Evolutionary conservation across 2,797 vertebrate species (phyloP), one percentile per base, ranked within the genome.

Genomic region (Catamblyrhynchus diadema): DNA sequence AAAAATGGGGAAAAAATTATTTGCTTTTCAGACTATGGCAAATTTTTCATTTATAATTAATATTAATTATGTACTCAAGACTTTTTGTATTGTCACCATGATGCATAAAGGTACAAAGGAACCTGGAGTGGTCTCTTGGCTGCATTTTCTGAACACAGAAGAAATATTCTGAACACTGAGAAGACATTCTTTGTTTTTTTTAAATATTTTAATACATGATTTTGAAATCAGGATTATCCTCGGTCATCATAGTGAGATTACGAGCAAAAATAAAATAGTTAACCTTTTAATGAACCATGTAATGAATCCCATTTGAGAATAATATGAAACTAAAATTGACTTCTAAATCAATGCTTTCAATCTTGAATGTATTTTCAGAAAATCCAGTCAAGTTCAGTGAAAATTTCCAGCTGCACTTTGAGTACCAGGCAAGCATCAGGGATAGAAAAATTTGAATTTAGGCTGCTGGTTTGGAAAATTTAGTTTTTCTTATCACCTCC

Each of bases 381-480:
- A 91, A 78, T 28, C 22, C 10, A 64, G n/a, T 41, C 23, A 70
- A 77, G 24, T 93, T 89, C 71, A 91, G 30, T 71, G 30, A 85
- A 62, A 86, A 73, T 65, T 85, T 95, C 50, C 44, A 47, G 62
- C n/a, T 80, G 62, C 15, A 62, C 21, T 80, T 57, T 60, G 67
- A 75, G 28, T 80, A 51, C 33, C 9, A 2, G 62, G 6, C 56
- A 84, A 69, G 48, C 23, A 85, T 54, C 22, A 82, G 21, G 51
- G 47, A 44, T 59, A 78, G 61, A 61, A 3, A 17, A 81, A 75
- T 69, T 61, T 71, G 33, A 93, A 44, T 82, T 86, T 79, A 86
- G 56, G 45, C 60, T 93, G 32, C 70, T 93, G 56, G 35, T 87
- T 93, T 96, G 81, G 81, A 93, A 93, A 82, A 82, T 79, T 41